Percentiles rank a stretch among this genome's conserved stretches.
Conservation (phyloP, 2,888 invertebrate species). For the Patella ulyssiponensis region DNA sequence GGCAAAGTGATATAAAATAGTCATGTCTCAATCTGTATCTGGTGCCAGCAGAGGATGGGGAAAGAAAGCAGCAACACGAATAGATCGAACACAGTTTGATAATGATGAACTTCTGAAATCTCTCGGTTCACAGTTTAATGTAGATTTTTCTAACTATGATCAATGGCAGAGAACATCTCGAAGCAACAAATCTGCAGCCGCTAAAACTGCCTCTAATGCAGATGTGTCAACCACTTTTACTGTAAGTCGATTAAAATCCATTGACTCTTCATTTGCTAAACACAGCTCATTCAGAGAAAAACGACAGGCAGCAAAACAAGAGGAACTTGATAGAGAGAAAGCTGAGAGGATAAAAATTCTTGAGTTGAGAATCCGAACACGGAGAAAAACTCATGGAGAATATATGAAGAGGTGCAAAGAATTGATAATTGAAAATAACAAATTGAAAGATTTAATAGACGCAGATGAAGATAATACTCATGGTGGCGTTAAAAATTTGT, state of each 20-base stretch:
- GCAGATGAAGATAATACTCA: constrained; percentile 55
- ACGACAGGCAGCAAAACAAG: constrained; percentile 50
- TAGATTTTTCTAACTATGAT: constrained; percentile 60
- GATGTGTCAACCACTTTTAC: constrained; percentile 17
- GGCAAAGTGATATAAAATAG: too few relatives aligned
- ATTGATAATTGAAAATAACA: constrained; percentile 62
- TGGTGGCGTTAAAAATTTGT: constrained; percentile 62
- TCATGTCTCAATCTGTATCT: too few relatives aligned
- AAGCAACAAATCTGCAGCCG: constrained; percentile 23
- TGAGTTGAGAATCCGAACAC: constrained; percentile 60
- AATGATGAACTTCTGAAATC: constrained; percentile 59
- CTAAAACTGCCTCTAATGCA: constrained; percentile 4
- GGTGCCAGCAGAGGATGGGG: constrained; percentile 42
- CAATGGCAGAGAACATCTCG: constrained; percentile 59
- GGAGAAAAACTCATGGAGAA: constrained; percentile 59
- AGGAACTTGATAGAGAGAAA: constrained; percentile 53
- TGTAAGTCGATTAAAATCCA: constrained; percentile 38
- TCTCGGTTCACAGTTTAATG: constrained; percentile 59
- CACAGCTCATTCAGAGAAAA: constrained; percentile 50
- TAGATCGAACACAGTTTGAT: constrained; percentile 53
- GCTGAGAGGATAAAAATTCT: constrained; percentile 59
- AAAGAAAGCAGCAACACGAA: constrained; percentile 46
- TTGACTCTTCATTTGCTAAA: constrained; percentile 42
- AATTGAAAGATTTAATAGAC: constrained; percentile 56
- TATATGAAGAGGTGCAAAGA: constrained; percentile 60